phyloP scores from a whole-genome alignment of 2,113 vertebrate species.

The Bos taurus region DNA sequence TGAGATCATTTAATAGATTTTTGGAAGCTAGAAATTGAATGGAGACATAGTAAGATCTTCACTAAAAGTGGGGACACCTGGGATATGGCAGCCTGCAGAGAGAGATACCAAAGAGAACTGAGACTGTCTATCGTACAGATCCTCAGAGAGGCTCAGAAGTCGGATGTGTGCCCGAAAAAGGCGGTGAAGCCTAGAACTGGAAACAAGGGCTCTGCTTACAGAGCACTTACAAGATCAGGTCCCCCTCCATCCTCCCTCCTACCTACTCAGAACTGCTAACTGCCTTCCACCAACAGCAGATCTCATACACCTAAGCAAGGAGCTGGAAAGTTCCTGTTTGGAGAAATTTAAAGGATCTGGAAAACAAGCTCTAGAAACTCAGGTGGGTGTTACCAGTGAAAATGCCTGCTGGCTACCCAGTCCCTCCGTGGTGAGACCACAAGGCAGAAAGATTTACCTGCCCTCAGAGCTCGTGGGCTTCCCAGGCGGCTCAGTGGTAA shows the following conservation, averaged over 20 bases:
- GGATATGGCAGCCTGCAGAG: background rate
- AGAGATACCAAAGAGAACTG: background rate
- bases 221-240: background rate
- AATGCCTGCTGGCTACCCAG: background rate
- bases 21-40: background rate
- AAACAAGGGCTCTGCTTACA: accelerated
- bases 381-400: background rate
- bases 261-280: background rate
- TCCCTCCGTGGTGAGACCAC: background rate
- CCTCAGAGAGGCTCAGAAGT: background rate
- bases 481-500: background rate
- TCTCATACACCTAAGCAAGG: background rate
- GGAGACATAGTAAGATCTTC: background rate
- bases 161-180: no score
- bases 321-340: background rate
- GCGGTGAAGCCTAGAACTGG: accelerated
- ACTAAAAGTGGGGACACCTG: background rate
- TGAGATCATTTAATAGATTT: background rate
- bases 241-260: background rate
- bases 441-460: background rate
- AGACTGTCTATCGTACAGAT: background rate
- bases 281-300: background rate
- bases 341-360: background rate
- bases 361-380: background rate
- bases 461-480: background rate